A percentile compares a stretch with the other conserved stretches of the same genome.
Evolutionary conservation across 2,888 invertebrate genomes (phyloP).

Genomic region (Drosophila stalkeri): DNA sequence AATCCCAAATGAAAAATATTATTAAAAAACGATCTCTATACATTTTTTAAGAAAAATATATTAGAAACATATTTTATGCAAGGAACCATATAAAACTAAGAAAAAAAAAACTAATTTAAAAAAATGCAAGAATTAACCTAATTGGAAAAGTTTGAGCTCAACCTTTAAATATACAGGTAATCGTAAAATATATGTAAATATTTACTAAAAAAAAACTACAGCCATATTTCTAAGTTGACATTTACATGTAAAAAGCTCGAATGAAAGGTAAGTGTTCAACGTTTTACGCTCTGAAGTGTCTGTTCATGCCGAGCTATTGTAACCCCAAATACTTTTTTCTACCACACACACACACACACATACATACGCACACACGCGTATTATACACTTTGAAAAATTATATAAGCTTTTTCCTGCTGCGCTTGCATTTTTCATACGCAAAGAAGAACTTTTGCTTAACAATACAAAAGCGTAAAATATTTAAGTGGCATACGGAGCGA

Average conservation of each 20-base stretch:
- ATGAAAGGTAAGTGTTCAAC: constrained; percentile 28
- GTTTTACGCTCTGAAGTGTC: constrained; percentile 6
- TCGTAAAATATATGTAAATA: background rate
- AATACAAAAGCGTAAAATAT: constrained; percentile 73
- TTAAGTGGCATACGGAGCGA: constrained; percentile 55
- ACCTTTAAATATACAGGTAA: background rate
- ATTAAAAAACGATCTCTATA: too few species aligned
- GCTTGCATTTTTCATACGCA: constrained; percentile 39
- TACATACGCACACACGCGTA: background rate
- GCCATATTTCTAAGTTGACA: background rate
- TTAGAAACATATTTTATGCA: background rate
- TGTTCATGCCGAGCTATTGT: constrained; percentile 6
- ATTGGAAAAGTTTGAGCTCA: background rate
- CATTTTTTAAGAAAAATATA: background rate
- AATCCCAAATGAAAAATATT: too few species aligned
- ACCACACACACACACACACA: background rate
- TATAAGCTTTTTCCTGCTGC: constrained; percentile 23
- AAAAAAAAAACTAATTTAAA: background rate
- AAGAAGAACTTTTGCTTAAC: constrained; percentile 54
- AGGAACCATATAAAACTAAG: background rate
- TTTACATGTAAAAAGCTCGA: constrained; percentile 9
- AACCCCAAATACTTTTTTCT: constrained; percentile 3
- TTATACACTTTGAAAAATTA: constrained; percentile 17
- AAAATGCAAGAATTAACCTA: background rate
- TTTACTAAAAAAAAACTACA: background rate